Base-by-base conservation (phyloP, 1,140 invertebrate genomes). In the Riptortus pedestris region DNA sequence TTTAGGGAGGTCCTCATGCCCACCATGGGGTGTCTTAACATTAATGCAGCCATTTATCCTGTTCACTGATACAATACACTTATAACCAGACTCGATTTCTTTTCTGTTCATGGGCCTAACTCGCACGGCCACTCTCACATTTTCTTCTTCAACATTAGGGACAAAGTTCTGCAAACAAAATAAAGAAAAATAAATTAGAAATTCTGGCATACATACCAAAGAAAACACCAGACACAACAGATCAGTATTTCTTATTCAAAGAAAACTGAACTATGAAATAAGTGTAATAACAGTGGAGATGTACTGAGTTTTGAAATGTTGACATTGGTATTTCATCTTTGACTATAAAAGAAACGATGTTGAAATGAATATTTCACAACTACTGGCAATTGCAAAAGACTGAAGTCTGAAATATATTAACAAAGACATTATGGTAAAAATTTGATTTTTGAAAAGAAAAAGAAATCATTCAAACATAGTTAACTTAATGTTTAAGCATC, bases 21-120 rank as follows among this genome's bases (percentile, higher is more conserved):
- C 72, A 75, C 77, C 68, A 68, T 80, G 80, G 5, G 81, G 79
- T 71, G 85, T 84, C 68, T 77, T 75, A 2, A 90, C 77, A 73
- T 85, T 83, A 45, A 90, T 79, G 3, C 81, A 79, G 9, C 85
- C 85, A 64, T 82, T 75, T 29, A 80, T 78, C 0, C 83, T 75
- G 74, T 81, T 80, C 16, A 88, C 80, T 65, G 80, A 76, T 0
- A 88, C 82, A 60, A 91, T 85, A 45, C 78, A 77, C 26, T 76
- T 78, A 71, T 88, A 84, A 52, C 84, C 84, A 70, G 87, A 82
- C 55, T 80, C 74, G 31, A 80, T 79, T 77, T 97, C 93, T 67
- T 85, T 87, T 68, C 86, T 81, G 71, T 86, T 93, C 71, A 96
- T 79, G 33, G 93, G 93, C 22, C 93, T 81, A 78, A 91, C 93